Percentiles rank a stretch among this genome's conserved stretches.
Conservation (phyloP, 2,113 vertebrate species). For the Platysternon megacephalum region DNA sequence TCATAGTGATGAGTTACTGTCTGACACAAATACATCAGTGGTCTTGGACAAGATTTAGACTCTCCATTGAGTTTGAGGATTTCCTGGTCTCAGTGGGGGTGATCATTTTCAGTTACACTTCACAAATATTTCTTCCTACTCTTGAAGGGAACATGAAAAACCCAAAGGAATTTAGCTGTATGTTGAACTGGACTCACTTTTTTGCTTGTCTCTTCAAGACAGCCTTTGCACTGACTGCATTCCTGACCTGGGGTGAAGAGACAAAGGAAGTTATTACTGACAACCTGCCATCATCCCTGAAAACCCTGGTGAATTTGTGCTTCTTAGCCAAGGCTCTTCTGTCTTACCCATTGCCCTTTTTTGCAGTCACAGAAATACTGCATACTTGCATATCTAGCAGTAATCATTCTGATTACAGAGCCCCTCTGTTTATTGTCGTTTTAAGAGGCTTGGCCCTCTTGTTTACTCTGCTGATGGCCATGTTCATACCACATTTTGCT, state of each 20-base stretch:
- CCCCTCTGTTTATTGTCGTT: constrained; percentile 31
- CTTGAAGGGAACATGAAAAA: constrained; percentile 84
- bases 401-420: background rate
- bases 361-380: constrained; percentile 81
- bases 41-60: constrained; percentile 78
- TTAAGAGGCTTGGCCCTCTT: constrained; percentile 77
- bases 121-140: constrained; percentile 85
- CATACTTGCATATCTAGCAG: constrained; percentile 66
- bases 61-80: constrained; percentile 80
- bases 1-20: constrained; percentile 82
- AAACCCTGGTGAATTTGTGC: constrained; percentile 82
- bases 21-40: constrained; percentile 77
- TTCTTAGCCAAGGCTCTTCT: constrained; percentile 83
- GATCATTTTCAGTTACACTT: constrained; percentile 91
- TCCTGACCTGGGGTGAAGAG: constrained; percentile 82
- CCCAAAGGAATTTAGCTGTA: constrained; percentile 73
- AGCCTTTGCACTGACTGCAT: constrained; percentile 79
- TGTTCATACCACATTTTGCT: constrained; percentile 82
- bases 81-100: constrained; percentile 84
- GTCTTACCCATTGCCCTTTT: constrained; percentile 86
- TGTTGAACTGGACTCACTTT: constrained; percentile 84
- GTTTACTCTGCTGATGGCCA: constrained; percentile 79
- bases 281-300: constrained; percentile 81
- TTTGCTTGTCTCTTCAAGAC: constrained; percentile 84
- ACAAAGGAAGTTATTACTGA: constrained; percentile 84